Evolutionary conservation across 2,797 vertebrate genomes (phyloP).

Genomic region (Spondyliosoma cantharus): DNA sequence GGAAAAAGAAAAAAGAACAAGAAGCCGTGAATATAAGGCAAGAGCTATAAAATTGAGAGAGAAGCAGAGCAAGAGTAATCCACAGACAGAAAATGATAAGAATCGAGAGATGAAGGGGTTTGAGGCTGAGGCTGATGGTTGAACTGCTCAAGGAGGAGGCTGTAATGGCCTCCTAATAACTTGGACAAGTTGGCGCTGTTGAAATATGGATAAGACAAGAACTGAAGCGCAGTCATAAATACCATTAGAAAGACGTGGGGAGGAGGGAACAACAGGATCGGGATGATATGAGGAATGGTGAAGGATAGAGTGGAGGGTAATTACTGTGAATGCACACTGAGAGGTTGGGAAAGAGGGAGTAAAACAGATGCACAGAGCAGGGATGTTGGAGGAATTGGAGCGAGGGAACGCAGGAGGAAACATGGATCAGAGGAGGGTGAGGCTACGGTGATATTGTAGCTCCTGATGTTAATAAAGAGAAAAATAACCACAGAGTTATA

Average conservation of each 20-base stretch:
- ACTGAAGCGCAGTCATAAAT: conserved; percentile 27
- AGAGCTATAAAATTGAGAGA: conserved; percentile 22
- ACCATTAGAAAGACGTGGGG: conserved; percentile 16
- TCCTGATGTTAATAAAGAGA: conserved; percentile 10
- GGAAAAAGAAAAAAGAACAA: conserved; percentile 12
- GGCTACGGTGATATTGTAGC: not conserved
- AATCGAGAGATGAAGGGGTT: conserved; percentile 46
- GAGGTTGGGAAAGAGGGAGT: not conserved
- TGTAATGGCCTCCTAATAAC: conserved; percentile 54
- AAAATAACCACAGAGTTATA: too few relatives aligned
- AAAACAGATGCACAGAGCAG: conserved; percentile 6
- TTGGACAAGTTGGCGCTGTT: conserved; percentile 49
- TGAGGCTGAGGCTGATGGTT: conserved; percentile 17
- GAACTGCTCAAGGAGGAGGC: conserved; percentile 14
- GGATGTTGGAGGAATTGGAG: not conserved
- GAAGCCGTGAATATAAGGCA: conserved; percentile 32
- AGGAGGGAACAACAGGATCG: conserved; percentile 27
- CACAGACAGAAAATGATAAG: conserved; percentile 30
- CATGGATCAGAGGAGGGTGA: not conserved
- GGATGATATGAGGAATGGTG: conserved; percentile 10
- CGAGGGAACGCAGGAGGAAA: not conserved
- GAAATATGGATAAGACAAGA: conserved; percentile 58
- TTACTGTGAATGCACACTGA: conserved; percentile 24
- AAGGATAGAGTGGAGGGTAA: conserved; percentile 2
- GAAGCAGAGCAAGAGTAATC: conserved; percentile 13